Conservation (phyloP, 2,113 vertebrate genomes). For the Albula goreensis region DNA sequence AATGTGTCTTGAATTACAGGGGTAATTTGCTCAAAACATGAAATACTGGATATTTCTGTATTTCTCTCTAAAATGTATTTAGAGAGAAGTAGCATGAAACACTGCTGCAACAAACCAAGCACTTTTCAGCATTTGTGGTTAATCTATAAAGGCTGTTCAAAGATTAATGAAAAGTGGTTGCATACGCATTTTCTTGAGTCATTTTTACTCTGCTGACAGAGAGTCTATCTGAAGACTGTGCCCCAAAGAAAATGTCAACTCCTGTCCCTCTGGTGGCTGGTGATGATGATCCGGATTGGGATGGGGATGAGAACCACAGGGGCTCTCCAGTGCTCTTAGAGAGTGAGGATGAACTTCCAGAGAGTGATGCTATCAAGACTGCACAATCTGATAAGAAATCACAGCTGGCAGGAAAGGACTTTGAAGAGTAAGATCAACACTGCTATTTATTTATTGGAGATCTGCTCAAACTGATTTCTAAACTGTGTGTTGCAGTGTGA, state of each 20-base stretch:
- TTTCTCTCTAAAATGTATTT: too few species aligned
- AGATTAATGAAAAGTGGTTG: not conserved
- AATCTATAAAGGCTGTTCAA: too few species aligned
- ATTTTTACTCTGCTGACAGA: constrained; percentile 16
- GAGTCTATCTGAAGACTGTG: constrained; percentile 36
- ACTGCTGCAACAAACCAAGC: too few species aligned
- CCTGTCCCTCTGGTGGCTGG: constrained; percentile 45
- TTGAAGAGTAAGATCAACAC: constrained; percentile 27
- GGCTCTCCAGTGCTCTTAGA: constrained; percentile 52
- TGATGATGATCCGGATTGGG: not conserved
- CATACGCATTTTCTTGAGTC: not conserved
- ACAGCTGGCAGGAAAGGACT: not conserved
- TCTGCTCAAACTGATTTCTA: not conserved
- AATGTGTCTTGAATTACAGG: too few species aligned
- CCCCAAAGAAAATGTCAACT: constrained; percentile 64
- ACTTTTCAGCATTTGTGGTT: too few species aligned
- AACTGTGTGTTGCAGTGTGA: too few species aligned
- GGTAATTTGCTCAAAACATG: too few species aligned
- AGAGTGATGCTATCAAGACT: constrained; percentile 15
- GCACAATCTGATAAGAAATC: constrained; percentile 16
- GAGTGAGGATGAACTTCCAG: constrained; percentile 42
- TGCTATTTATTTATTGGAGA: constrained; percentile 1
- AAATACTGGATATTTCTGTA: too few species aligned
- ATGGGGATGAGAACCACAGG: not conserved
- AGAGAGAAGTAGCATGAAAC: too few species aligned